Evolutionary conservation across 2,888 invertebrate species (phyloP).

Genomic region (Apamea crenata): DNA sequence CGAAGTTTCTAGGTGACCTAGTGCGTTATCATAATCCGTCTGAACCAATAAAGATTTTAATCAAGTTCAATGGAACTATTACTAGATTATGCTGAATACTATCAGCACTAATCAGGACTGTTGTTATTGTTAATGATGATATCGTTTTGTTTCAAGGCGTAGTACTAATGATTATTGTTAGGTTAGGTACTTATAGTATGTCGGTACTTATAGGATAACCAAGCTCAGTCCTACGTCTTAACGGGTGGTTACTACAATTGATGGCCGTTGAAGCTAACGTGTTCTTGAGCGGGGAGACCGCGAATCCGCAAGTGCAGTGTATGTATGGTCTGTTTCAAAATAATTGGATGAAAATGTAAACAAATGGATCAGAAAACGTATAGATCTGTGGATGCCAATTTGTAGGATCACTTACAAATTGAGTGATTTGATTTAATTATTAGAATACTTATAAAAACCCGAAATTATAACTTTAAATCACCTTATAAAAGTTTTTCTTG

Average conservation of each 20-base stretch:
- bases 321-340: not conserved
- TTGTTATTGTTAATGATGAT: slow-evolving; percentile 30
- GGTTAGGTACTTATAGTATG: not conserved
- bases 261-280: not conserved
- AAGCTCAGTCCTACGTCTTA: not conserved
- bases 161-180: not conserved
- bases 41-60: slow-evolving; percentile 6
- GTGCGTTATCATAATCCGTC: slow-evolving; percentile 19
- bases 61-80: slow-evolving; percentile 22
- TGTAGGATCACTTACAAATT: not conserved
- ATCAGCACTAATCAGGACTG: slow-evolving; percentile 11
- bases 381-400: too few species aligned
- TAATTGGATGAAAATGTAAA: not conserved
- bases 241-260: not conserved
- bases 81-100: not conserved
- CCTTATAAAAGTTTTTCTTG: not conserved
- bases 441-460: not conserved
- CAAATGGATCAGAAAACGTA: not conserved
- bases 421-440: not conserved
- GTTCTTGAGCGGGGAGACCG: not conserved
- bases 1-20: slow-evolving; percentile 25
- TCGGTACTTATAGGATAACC: slow-evolving; percentile 3
- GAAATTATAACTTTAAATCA: not conserved
- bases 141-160: slow-evolving; percentile 16
- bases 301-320: not conserved